Conservation (phyloP, 2,113 vertebrate genomes). For the Penelope pileata region DNA sequence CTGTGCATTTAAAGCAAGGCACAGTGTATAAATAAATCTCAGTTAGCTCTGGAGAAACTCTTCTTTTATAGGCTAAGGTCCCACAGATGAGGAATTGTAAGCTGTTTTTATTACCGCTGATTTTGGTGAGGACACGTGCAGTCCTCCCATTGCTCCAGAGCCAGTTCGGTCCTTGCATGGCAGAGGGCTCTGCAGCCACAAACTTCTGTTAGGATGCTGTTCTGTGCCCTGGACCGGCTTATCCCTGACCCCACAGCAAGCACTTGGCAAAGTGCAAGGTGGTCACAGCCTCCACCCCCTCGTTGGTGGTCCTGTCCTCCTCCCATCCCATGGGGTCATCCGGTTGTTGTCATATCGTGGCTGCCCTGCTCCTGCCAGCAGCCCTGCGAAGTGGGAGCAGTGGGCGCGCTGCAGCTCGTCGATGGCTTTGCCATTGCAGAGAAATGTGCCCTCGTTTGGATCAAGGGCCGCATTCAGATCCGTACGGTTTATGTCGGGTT, state of each 20-base stretch:
- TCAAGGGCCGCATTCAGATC: constrained; percentile 76
- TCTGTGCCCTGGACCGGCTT: background rate
- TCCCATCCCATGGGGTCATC: background rate
- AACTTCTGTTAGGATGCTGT: background rate
- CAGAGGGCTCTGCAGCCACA: background rate
- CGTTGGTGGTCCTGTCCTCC: background rate
- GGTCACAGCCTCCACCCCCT: background rate
- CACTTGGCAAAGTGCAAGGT: background rate
- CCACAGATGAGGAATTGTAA: background rate
- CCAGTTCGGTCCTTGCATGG: accelerated
- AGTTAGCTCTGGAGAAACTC: background rate
- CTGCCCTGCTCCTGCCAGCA: background rate
- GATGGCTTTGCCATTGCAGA: background rate
- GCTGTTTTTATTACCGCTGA: background rate
- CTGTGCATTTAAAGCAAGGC: background rate
- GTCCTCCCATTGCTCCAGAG: background rate
- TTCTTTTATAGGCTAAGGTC: background rate
- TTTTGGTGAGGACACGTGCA: background rate
- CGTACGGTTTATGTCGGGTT: constrained; percentile 71
- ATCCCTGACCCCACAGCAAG: background rate
- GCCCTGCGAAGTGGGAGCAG: background rate
- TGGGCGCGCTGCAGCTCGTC: constrained; percentile 49
- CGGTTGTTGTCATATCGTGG: background rate
- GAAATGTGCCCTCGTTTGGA: constrained; percentile 38
- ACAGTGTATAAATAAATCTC: background rate